Conservation (phyloP, 2,888 invertebrate species). For the Agrypnus murinus region DNA sequence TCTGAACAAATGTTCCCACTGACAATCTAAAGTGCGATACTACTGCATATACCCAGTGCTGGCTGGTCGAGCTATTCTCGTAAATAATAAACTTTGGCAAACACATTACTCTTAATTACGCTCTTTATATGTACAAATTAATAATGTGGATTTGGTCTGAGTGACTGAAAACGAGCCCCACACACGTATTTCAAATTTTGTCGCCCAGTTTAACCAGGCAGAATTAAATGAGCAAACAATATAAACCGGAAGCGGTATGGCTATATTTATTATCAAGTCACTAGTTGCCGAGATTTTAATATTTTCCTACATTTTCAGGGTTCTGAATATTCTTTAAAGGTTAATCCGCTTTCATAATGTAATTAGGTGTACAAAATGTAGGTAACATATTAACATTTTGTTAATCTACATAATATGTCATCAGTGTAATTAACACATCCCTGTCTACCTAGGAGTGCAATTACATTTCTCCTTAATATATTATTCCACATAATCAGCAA, state of each 20-base stretch:
- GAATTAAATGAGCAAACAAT: slow-evolving; percentile 5
- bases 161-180: slow-evolving; percentile 26
- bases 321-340: not conserved
- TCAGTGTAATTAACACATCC: slow-evolving; percentile 24
- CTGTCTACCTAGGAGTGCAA: slow-evolving; percentile 49
- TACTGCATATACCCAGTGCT: slow-evolving; percentile 54
- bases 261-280: not conserved
- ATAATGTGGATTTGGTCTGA: slow-evolving; percentile 53
- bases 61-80: slow-evolving; percentile 56
- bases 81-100: slow-evolving; percentile 65
- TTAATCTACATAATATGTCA: slow-evolving; percentile 25
- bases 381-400: not conserved
- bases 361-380: not conserved
- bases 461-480: slow-evolving; percentile 62
- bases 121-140: slow-evolving; percentile 57
- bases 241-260: not conserved
- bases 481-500: slow-evolving; percentile 63
- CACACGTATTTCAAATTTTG: slow-evolving; percentile 17
- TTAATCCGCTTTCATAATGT: not conserved
- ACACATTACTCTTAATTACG: slow-evolving; percentile 64
- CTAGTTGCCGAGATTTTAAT: not conserved
- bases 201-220: slow-evolving; percentile 11
- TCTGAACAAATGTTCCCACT: slow-evolving; percentile 63
- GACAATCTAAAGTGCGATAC: slow-evolving; percentile 62
- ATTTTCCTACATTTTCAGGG: not conserved